A percentile compares a stretch with the other conserved stretches of the same genome.
phyloP scores from a whole-genome alignment of 2,113 vertebrate genomes.

The Podarcis cretensis region DNA sequence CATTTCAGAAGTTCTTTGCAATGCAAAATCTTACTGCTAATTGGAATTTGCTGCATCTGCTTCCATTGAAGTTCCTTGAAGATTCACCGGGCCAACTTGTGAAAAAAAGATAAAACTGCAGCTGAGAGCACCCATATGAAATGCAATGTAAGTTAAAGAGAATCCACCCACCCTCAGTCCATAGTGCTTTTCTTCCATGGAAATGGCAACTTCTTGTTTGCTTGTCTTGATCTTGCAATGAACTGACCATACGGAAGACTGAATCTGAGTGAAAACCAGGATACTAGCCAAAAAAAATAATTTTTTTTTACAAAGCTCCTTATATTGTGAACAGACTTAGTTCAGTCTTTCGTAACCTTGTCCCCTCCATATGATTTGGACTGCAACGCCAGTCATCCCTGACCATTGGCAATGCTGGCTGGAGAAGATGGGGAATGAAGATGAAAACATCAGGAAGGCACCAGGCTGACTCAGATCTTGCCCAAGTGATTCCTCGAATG shows the following conservation, averaged over 20 bases:
- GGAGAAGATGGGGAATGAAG: no score
- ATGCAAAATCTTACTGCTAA: background rate
- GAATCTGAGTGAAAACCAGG: background rate
- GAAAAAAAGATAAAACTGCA: background rate
- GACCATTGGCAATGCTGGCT: no score
- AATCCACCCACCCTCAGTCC: background rate
- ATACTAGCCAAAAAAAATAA: background rate
- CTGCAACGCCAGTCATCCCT: no score
- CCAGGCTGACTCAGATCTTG: background rate
- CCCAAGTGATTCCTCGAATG: background rate
- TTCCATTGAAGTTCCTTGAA: background rate
- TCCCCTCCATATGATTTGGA: no score
- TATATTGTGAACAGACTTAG: background rate
- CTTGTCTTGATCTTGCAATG: background rate
- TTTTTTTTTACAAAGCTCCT: no score
- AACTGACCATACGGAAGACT: background rate
- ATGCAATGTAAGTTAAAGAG: background rate
- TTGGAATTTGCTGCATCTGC: background rate
- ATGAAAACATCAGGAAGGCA: no score
- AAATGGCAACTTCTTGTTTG: background rate
- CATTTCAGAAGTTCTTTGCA: background rate
- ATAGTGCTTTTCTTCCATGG: background rate
- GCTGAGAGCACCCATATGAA: background rate
- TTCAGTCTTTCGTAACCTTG: no score
- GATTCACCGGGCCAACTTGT: background rate